Percentiles rank a stretch among this genome's conserved stretches.
Evolutionary conservation across 2,888 invertebrate species (phyloP).

Genomic region (Sepiola atlantica): DNA sequence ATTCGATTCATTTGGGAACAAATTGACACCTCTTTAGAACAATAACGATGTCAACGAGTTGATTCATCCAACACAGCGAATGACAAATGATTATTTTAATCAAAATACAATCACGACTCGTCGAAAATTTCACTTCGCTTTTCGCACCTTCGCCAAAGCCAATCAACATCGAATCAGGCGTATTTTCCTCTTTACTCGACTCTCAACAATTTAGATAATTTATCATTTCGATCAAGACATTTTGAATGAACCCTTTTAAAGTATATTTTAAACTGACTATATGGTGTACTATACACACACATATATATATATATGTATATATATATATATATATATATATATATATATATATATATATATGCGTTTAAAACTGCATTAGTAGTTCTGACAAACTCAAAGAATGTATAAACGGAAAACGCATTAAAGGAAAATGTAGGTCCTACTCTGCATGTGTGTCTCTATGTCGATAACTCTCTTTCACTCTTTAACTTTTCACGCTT

Average conservation of each 20-base stretch:
- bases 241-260: not conserved
- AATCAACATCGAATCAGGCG: not conserved
- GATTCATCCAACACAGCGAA: not conserved
- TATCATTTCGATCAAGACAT: not conserved
- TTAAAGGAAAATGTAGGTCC: too few relatives aligned
- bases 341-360: not conserved
- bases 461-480: too few relatives aligned
- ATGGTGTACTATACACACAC: not conserved
- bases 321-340: not conserved
- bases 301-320: not conserved
- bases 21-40: not conserved
- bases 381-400: too few relatives aligned
- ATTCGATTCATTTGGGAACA: not conserved
- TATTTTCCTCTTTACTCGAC: not conserved
- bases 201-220: not conserved
- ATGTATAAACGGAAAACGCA: too few relatives aligned
- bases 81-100: constrained; percentile 10
- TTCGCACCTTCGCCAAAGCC: not conserved
- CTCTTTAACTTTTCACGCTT: too few relatives aligned
- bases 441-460: too few relatives aligned
- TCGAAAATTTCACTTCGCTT: not conserved
- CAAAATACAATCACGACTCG: not conserved
- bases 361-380: too few relatives aligned
- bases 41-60: not conserved
- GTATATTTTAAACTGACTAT: not conserved